Percentiles rank a stretch among this genome's conserved stretches.
Conservation (phyloP, 1,140 invertebrate genomes). For the Copidosoma floridanum region DNA sequence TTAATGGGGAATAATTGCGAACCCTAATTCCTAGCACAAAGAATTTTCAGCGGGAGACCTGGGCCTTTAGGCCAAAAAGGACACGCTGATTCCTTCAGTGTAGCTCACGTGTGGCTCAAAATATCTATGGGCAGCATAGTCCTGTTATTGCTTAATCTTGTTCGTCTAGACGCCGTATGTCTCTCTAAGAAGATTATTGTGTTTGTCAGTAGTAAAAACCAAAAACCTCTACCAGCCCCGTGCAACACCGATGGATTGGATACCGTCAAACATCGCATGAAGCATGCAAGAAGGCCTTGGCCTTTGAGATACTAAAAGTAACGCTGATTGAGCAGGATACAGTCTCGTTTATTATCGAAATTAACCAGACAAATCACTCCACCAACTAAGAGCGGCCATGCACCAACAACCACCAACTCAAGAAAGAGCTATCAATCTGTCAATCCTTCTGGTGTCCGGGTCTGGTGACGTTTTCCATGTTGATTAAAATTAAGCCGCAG, state of each 20-base stretch:
- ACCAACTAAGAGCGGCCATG: conserved; percentile 90
- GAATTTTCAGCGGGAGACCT: conserved; percentile 76
- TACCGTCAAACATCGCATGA: neutral
- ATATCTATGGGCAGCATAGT: conserved; percentile 50
- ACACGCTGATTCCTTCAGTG: conserved; percentile 74
- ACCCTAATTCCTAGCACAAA: too few species aligned
- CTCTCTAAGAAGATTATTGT: conserved; percentile 69
- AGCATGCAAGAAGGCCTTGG: neutral
- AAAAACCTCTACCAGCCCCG: neutral
- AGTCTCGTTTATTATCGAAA: conserved; percentile 80
- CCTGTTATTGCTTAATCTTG: conserved; percentile 82
- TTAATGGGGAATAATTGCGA: too few species aligned
- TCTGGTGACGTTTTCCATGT: conserved; percentile 57
- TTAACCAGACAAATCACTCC: conserved; percentile 87
- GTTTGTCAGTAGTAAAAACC: conserved; percentile 57
- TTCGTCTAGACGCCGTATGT: conserved; percentile 66
- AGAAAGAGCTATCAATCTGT: conserved; percentile 91
- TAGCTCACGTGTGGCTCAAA: conserved; percentile 76
- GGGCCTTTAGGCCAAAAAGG: conserved; percentile 67
- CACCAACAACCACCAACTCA: conserved; percentile 86
- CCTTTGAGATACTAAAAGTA: neutral
- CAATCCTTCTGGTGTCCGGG: conserved; percentile 83
- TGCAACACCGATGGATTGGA: neutral
- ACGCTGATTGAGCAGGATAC: conserved; percentile 41
- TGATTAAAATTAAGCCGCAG: conserved; percentile 12